Evolutionary conservation across 2,888 invertebrate genomes (phyloP).

Genomic region (Chrysina gloriosa): DNA sequence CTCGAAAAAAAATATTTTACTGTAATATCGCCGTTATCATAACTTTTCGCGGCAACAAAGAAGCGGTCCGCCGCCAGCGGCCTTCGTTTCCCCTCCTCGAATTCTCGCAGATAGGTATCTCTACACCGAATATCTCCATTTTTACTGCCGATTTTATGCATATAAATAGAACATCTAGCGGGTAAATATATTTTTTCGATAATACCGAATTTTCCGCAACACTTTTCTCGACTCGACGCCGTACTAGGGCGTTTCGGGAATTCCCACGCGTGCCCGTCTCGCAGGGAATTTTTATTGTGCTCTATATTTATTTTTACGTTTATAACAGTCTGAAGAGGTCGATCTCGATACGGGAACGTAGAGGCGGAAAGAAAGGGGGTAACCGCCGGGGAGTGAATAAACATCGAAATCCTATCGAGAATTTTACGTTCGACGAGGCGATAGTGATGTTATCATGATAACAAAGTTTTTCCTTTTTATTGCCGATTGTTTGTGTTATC

Average conservation of each 20-base stretch:
- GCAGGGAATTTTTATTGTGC: background rate
- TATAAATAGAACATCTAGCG: slow-evolving; percentile 9
- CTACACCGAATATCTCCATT: background rate
- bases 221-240: background rate
- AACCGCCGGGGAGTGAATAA: background rate
- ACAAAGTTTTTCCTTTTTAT: no score
- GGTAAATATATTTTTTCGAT: slow-evolving; percentile 13
- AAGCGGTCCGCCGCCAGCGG: background rate
- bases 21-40: background rate
- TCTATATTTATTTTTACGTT: slow-evolving; percentile 7
- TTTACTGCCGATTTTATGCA: slow-evolving; percentile 12
- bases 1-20: background rate
- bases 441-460: no score
- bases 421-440: background rate
- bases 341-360: background rate
- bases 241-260: background rate
- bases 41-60: background rate
- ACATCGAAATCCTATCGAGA: background rate
- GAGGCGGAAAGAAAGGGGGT: background rate
- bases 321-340: background rate
- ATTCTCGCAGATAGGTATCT: background rate
- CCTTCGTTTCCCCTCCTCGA: background rate
- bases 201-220: slow-evolving; percentile 3
- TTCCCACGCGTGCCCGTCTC: background rate
- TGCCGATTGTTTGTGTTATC: no score